Conservation (phyloP, 1,140 invertebrate genomes). For the Apocrypta bakeri region DNA sequence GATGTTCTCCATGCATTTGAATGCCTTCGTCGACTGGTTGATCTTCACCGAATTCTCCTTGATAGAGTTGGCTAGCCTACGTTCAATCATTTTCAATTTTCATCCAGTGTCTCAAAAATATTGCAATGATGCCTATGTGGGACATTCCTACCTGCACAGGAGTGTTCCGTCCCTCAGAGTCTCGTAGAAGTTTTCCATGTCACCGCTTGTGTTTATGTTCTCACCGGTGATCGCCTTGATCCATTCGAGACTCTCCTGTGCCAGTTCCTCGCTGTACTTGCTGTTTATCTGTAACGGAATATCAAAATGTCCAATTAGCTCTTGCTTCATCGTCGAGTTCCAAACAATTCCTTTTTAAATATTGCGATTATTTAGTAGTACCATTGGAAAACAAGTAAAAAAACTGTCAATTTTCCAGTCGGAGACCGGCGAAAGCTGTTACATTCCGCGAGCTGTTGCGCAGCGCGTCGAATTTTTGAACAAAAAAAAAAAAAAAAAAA, state of each 20-base stretch:
- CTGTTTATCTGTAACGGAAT: constrained; percentile 91
- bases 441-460: too few relatives aligned
- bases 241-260: constrained; percentile 93
- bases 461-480: too few relatives aligned
- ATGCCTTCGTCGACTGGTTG: constrained; percentile 91
- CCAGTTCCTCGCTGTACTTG: constrained; percentile 95
- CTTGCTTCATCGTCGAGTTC: too few relatives aligned
- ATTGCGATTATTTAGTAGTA: too few relatives aligned
- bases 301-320: too few relatives aligned
- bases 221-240: constrained; percentile 88
- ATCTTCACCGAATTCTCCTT: constrained; percentile 88
- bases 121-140: background rate
- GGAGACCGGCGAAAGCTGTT: too few relatives aligned
- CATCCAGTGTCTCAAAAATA: too few relatives aligned
- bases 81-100: constrained; percentile 22
- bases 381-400: too few relatives aligned
- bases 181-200: constrained; percentile 94
- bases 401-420: too few relatives aligned
- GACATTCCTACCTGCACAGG: constrained; percentile 84
- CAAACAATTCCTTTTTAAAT: too few relatives aligned
- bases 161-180: constrained; percentile 89
- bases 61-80: constrained; percentile 86
- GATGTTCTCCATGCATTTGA: constrained; percentile 99
- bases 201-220: constrained; percentile 86
- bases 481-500: too few relatives aligned